Base-by-base conservation (phyloP, 1,140 invertebrate genomes). In the Bicyclus anynana region DNA sequence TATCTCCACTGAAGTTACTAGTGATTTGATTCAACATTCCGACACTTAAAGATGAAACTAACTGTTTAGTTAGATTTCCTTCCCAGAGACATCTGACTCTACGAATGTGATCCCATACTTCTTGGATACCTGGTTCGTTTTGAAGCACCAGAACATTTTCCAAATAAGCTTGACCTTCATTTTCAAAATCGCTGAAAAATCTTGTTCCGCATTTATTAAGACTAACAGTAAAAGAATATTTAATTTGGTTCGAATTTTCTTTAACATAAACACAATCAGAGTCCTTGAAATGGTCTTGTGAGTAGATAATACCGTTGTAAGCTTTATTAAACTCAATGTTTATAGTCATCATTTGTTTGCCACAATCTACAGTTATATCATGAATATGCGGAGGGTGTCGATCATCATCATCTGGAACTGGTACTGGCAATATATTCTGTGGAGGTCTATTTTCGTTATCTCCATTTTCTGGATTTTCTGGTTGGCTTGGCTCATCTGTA, bases 281-380 rank as follows among this genome's bases (percentile, higher is more conserved):
- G 53, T 91, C 91, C 63, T 89, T 92, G 74, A 91, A 95, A 75
- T 91, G 94, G 40, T 94, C 94, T 90, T 96, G 95, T 0, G 94
- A 95, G 66, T 96, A 96, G 56, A 96, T 94, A 5, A 96, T 88
- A 5, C 95, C 95, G 63, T 95, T 91, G 67, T 95, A 96, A 18
- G 80, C 80, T 57, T 92, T 91, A 70, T 95, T 94, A 76, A 96
- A 96, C 78, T 94, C 93, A 2, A 96, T 91, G 47, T 93, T 92
- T 38, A 96, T 95, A 0, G 92, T 94, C 95, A 96, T 96, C 91
- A 93, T 93, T 53, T 94, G 94, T 76, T 95, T 95, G 37, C 93
- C 92, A 69, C 95, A 96, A 53, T 93, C 89, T 1, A 95, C 95
- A 16, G 94, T 92, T 42, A 96, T 92, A 1, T 89, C 90, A 67